Evolutionary conservation across 2,888 invertebrate genomes (phyloP).

Genomic region (Ornithoptera priamus): DNA sequence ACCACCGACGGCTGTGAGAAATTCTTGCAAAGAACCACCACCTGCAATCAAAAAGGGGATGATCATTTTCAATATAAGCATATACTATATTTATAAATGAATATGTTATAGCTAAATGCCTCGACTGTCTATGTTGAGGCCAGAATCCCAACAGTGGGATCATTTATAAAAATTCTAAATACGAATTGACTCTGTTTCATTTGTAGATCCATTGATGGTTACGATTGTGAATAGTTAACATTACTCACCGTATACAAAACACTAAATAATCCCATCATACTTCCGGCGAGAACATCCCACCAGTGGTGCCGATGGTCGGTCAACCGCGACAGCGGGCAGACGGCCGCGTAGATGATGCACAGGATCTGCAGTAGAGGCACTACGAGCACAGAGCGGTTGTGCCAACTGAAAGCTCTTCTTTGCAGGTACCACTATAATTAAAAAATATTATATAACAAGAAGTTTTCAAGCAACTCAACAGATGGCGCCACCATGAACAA

Average conservation of each 20-base stretch:
- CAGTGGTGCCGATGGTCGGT: constrained; percentile 88
- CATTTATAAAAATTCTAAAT: too few relatives aligned
- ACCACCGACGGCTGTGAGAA: constrained; percentile 70
- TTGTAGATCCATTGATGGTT: too few relatives aligned
- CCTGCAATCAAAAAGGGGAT: constrained; percentile 42
- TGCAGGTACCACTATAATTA: constrained; percentile 84
- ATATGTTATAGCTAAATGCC: too few relatives aligned
- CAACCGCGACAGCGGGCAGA: constrained; percentile 84
- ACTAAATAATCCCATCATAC: constrained; percentile 78
- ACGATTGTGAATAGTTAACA: too few relatives aligned
- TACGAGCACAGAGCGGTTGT: constrained; percentile 71
- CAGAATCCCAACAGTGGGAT: too few relatives aligned
- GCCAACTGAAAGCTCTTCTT: constrained; percentile 73
- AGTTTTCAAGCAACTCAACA: too few relatives aligned
- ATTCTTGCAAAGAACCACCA: constrained; percentile 73
- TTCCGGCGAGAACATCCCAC: constrained; percentile 88
- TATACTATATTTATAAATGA: too few relatives aligned
- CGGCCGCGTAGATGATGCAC: constrained; percentile 81
- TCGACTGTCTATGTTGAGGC: too few relatives aligned
- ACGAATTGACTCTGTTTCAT: too few relatives aligned
- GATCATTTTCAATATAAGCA: too few relatives aligned
- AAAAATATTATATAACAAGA: too few relatives aligned
- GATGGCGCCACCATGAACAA: too few relatives aligned
- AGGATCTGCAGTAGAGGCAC: constrained; percentile 83
- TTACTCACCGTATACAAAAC: constrained; percentile 80